A percentile compares a stretch with the other conserved stretches of the same genome.
phyloP scores from a whole-genome alignment of 2,113 vertebrate genomes.

The Plestiodon gilberti region DNA sequence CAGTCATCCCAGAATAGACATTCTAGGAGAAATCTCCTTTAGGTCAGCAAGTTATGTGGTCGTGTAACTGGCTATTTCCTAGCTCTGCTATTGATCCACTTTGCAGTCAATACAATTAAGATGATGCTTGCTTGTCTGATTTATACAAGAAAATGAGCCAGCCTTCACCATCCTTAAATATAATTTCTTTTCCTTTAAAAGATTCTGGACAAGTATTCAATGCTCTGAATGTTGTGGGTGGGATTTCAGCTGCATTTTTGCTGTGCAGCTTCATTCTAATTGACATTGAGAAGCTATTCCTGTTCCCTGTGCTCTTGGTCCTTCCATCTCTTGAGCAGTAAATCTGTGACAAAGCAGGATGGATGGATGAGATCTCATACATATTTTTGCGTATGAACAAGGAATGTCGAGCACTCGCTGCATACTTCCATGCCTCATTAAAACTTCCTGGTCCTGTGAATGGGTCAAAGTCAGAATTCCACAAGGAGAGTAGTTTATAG shows the following conservation, averaged over 20 bases:
- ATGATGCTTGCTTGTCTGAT: not conserved
- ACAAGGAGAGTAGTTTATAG: slow-evolving; percentile 4
- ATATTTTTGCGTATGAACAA: slow-evolving; percentile 36
- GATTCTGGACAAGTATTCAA: not conserved
- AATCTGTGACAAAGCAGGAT: not conserved
- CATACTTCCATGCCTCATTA: slow-evolving; percentile 31
- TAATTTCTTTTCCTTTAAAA: not conserved
- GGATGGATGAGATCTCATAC: slow-evolving; percentile 39
- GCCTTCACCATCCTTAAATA: slow-evolving; percentile 19
- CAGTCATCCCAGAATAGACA: slow-evolving; percentile 14
- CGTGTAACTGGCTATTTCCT: slow-evolving; percentile 55
- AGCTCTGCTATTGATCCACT: slow-evolving; percentile 62
- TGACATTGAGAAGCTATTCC: not conserved
- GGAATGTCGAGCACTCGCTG: slow-evolving; percentile 15
- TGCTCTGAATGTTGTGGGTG: not conserved
- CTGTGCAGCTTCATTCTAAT: not conserved
- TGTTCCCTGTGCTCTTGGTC: slow-evolving; percentile 33
- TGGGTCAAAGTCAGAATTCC: slow-evolving; percentile 25
- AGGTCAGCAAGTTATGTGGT: slow-evolving; percentile 51
- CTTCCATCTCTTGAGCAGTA: slow-evolving; percentile 11
- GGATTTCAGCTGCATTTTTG: not conserved
- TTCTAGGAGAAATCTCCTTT: slow-evolving; percentile 15
- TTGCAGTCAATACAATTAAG: slow-evolving; percentile 27
- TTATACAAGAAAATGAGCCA: slow-evolving; percentile 23
- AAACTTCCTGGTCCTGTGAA: not conserved